A percentile compares a stretch with the other conserved stretches of the same genome.
These are phyloP conservation scores for Arothron firmamentum DNA, from an alignment of 2,113 vertebrate species.

Conservation along the genomic window DNA sequence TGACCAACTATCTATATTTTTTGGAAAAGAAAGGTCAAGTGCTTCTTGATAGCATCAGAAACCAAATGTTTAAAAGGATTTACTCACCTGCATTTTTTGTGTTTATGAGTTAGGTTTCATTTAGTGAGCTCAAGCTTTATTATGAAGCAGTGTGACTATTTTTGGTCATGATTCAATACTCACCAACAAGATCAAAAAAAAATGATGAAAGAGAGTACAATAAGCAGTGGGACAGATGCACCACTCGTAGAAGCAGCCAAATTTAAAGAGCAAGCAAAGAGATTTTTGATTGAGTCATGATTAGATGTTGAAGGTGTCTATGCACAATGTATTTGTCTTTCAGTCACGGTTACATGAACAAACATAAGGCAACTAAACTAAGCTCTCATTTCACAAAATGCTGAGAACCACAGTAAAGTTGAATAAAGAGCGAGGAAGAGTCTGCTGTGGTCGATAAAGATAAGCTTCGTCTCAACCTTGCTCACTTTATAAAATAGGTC, in stretches of 20 bases:
- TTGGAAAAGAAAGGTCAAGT: too few species aligned
- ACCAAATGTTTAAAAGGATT: slow-evolving; percentile 24
- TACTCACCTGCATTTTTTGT: slow-evolving; percentile 65
- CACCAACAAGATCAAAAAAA: slow-evolving; percentile 2
- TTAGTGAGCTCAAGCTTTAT: slow-evolving; percentile 56
- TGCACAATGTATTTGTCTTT: slow-evolving; percentile 12
- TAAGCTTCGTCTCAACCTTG: too few species aligned
- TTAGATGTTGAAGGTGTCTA: slow-evolving; percentile 28
- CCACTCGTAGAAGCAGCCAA: slow-evolving; percentile 51
- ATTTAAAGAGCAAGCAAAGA: slow-evolving; percentile 56
- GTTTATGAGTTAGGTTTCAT: slow-evolving; percentile 57
- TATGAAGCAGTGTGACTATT: slow-evolving; percentile 55
- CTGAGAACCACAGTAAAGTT: slow-evolving; percentile 6
- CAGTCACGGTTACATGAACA: slow-evolving; percentile 33
- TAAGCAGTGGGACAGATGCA: slow-evolving; percentile 27
- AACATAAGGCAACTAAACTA: slow-evolving; percentile 13
- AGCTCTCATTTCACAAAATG: too few species aligned
- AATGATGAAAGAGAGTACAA: slow-evolving; percentile 29
- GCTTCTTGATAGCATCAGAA: slow-evolving; percentile 3
- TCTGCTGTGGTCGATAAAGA: too few species aligned
- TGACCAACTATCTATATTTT: slow-evolving; percentile 1
- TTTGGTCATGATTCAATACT: slow-evolving; percentile 48
- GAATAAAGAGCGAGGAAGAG: too few species aligned
- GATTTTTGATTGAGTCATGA: slow-evolving; percentile 31
- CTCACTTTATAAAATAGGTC: too few species aligned